These are phyloP conservation scores for Drosophila santomea DNA, from an alignment of 1,140 invertebrate species.

Conservation along the genomic window DNA sequence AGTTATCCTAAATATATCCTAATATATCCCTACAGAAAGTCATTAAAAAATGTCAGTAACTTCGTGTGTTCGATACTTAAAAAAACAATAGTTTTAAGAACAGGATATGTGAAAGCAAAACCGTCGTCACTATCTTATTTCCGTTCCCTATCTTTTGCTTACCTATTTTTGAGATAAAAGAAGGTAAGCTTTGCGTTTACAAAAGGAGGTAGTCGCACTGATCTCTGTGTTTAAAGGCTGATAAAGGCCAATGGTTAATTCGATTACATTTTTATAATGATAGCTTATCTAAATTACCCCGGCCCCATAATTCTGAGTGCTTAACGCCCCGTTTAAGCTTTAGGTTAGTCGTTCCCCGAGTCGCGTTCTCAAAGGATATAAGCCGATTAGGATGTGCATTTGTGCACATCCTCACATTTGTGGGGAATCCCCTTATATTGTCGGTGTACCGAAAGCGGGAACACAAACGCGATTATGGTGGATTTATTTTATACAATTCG, in stretches of 20 bases:
- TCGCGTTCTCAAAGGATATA: constrained; percentile 8
- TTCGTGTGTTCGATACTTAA: no score
- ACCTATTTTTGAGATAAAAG: no score
- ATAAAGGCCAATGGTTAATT: neutral
- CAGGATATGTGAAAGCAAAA: no score
- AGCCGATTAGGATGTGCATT: constrained; percentile 50
- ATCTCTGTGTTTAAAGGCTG: neutral
- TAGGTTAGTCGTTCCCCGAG: constrained; percentile 18
- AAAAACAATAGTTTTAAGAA: no score
- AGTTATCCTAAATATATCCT: no score
- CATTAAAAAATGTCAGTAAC: no score
- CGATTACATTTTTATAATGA: no score
- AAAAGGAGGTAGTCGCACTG: no score
- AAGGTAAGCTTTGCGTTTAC: no score
- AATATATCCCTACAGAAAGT: no score
- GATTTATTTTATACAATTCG: constrained; percentile 20
- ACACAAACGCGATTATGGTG: constrained; percentile 37
- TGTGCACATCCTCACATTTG: neutral
- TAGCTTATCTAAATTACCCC: neutral
- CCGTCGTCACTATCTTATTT: no score
- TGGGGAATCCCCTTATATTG: constrained; percentile 4
- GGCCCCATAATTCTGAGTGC: neutral
- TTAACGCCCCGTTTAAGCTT: constrained; percentile 8
- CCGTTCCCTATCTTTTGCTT: no score
- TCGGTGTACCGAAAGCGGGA: neutral